A percentile compares a stretch with the other conserved stretches of the same genome.
Conservation (phyloP, 2,113 vertebrate genomes). For the Hippopotamus amphibius region DNA sequence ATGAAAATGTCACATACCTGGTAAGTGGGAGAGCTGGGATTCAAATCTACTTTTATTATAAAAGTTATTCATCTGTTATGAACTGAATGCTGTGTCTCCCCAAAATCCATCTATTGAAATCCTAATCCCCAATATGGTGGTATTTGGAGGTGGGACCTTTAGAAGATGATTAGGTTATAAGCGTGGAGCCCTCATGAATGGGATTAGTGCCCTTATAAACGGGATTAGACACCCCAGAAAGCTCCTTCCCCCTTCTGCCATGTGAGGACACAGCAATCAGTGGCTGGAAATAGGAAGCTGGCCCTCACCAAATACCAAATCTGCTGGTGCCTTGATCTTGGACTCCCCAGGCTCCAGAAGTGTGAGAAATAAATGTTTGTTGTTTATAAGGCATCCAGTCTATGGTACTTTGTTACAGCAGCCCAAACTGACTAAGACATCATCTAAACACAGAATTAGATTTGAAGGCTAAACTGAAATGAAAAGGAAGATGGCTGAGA, state of each 20-base stretch:
- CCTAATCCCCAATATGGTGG: not conserved
- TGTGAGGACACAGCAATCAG: not conserved
- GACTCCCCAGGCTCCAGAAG: not conserved
- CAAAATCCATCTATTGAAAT: not conserved
- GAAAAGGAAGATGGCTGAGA: not conserved
- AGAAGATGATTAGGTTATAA: not conserved
- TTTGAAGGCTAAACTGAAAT: not conserved
- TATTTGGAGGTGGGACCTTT: not conserved
- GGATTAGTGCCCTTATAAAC: not conserved
- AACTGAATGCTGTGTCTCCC: not conserved
- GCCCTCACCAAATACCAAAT: too few species aligned
- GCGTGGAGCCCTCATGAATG: not conserved
- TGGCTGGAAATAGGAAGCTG: not conserved
- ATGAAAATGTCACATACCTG: not conserved
- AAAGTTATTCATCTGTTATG: not conserved
- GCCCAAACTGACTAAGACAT: not conserved
- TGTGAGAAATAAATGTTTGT: not conserved
- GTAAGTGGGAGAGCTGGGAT: not conserved
- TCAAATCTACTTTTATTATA: not conserved
- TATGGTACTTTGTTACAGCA: not conserved
- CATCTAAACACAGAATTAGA: not conserved
- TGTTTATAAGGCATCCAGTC: not conserved
- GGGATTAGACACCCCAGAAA: not conserved
- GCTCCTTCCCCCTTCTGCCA: not conserved
- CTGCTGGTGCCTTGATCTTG: not conserved